A percentile compares a stretch with the other conserved stretches of the same genome.
phyloP scores from a whole-genome alignment of 2,888 invertebrate genomes.

The Torymus aiolomorphi region DNA sequence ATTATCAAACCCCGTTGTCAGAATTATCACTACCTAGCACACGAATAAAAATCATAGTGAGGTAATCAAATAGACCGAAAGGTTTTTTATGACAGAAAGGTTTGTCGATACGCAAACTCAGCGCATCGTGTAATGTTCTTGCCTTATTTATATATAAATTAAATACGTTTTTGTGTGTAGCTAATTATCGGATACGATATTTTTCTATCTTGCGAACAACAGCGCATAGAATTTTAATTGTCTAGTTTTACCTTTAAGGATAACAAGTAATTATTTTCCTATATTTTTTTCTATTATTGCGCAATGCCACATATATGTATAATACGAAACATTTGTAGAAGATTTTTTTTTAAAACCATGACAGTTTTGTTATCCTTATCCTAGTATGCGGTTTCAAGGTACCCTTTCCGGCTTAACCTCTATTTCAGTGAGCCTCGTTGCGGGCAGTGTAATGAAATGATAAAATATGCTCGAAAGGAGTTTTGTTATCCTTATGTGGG shows the following conservation, averaged over 20 bases:
- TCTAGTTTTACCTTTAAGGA: not conserved
- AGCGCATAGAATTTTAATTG: not conserved
- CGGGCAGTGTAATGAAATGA: not conserved
- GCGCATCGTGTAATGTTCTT: conserved; percentile 55
- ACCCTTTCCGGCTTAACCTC: not conserved
- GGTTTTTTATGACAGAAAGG: conserved; percentile 7
- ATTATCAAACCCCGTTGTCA: conserved; percentile 3
- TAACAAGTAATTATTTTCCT: conserved; percentile 1
- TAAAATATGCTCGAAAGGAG: no score
- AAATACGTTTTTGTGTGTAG: not conserved
- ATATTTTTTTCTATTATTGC: not conserved
- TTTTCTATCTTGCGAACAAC: not conserved
- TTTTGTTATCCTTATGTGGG: not conserved
- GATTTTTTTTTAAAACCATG: not conserved
- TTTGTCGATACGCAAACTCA: conserved; percentile 15
- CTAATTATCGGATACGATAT: not conserved
- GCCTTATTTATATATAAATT: conserved; percentile 52
- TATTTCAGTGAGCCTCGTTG: not conserved
- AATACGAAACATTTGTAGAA: not conserved
- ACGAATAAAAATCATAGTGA: not conserved
- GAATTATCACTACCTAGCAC: not conserved
- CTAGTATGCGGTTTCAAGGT: not conserved
- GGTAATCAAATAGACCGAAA: conserved; percentile 5
- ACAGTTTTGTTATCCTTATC: not conserved
- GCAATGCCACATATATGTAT: not conserved